Evolutionary conservation across 2,113 vertebrate species (phyloP), one percentile per base, ranked within the genome.

Genomic region (Elanus axillaris): DNA sequence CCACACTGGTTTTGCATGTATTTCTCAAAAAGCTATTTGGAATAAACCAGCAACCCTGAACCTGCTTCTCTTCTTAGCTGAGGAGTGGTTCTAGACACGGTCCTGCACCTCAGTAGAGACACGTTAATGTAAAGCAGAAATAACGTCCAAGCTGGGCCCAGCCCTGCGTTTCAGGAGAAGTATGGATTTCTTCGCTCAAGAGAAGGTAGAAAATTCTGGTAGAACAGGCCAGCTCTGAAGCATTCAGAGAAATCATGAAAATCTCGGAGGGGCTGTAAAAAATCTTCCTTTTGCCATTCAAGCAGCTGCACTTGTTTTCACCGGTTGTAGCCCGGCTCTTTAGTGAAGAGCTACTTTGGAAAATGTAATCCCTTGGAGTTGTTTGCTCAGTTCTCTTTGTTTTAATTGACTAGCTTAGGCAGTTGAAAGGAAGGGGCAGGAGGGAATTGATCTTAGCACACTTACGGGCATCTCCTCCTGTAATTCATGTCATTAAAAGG

Each of bases 371-470:
- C 80, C 80, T 90, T 42, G 40, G 93, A 95, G 71, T 58, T 91
- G 91, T 96, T 97, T 94, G 86, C 48, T 95, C 94, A 55, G 69
- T 64, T 85, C 90, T 27, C 77, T 93, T 85, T 82, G 91, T 75
- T 93, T 93, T 95, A 87, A 89, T 85, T 85, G 96, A 95, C 89
- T 78, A 58, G 91, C 89, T 85, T 36, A 89, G 71, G 76, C 62
- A 36, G 80, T 55, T 82, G 74, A 94, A 95, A 95, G 88, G 86
- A 48, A 89, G 56, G n/a, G 42, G 80, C 47, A 82, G 95, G 94
- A 94, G 69, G 76, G 95, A 94, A 89, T 40, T 64, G 69, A 85
- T 87, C 94, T 82, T 34, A 93, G 77, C 77, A 85, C 89, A 82
- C 62, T 96, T 84, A 53, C 6, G 66, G 58, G 32, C 81, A 91